phyloP scores from a whole-genome alignment of 2,797 vertebrate species.

The Aldrovandia affinis region DNA sequence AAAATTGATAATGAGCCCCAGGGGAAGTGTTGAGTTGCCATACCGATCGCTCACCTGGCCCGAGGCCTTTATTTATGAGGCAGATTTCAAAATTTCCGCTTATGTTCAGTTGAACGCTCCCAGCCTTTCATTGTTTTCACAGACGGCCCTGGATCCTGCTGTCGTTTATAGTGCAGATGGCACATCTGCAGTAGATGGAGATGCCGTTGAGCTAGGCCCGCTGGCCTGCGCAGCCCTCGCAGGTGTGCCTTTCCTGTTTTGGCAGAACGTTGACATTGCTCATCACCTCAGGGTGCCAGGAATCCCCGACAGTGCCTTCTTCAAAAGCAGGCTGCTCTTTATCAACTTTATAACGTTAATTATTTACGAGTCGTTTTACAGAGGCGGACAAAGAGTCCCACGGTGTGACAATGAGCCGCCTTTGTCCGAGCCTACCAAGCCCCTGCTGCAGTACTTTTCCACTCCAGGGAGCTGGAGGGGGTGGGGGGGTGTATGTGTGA shows the following conservation, averaged over 20 bases:
- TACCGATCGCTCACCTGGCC: neutral
- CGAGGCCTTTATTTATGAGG: neutral
- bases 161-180: neutral
- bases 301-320: conserved; percentile 48
- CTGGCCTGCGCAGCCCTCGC: conserved; percentile 23
- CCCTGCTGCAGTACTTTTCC: conserved; percentile 61
- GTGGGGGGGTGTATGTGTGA: conserved; percentile 46
- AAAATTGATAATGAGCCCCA: too few relatives aligned
- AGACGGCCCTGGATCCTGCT: neutral
- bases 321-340: conserved; percentile 56
- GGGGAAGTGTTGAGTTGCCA: neutral
- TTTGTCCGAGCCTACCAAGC: conserved; percentile 47
- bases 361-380: conserved; percentile 62
- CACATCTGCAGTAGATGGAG: neutral
- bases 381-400: conserved; percentile 59
- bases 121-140: neutral
- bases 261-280: conserved; percentile 44
- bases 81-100: neutral
- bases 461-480: conserved; percentile 44
- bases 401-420: conserved; percentile 58
- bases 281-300: conserved; percentile 56
- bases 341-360: conserved; percentile 55
- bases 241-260: conserved; percentile 35
- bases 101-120: neutral
- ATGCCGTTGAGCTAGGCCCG: neutral